Evolutionary conservation across 35 echinoderm and acorn worm species (phyloP), one percentile per base, ranked within the genome.

Genomic region (Anneissia japonica): DNA sequence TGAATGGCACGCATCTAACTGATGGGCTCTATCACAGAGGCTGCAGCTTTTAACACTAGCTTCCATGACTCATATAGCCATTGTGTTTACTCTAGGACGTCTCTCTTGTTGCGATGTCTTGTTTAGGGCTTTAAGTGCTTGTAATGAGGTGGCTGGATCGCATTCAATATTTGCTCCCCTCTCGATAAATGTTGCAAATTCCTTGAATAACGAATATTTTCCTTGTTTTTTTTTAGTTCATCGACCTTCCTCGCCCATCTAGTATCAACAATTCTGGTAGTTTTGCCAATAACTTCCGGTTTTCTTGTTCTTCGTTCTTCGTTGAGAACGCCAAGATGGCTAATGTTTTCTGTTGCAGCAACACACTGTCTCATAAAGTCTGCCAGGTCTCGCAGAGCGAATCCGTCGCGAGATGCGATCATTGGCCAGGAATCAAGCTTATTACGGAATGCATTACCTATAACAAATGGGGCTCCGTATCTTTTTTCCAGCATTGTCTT

Each of bases 141-240:
- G 51, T 64, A 64, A 26, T 64, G 51, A 16, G 1, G 51, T 64
- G 35, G 11, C 64, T 35, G 93, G 93, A 35, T 91, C 73, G 64
- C 89, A 84, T 0, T 89, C 89, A 9, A 91, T 86, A 3, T 89
- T 39, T 32, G 89, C 93, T 40, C 82, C 85, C 72, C 83, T 75
- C 34, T 73, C 35, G 26, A 96, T 74, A 46, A 89, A 97, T 6
- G 74, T 55, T 5, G 83, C 76, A 74, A 95, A 97, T 74, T 30
- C 30, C 0, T 45, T 26, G 34, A 89, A 97, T 12, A 83, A 38
- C 13, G 93, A 83, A 74, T 56, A 96, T 37, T 55, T 31, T 43
- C 37, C 45, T 2, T 43, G 35, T 3, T 39, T 28, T 74, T 91
- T 73, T 35, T 73, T 91, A 46, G 37, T n/a, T 85, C 84, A 6